These are phyloP conservation scores for Alces alces DNA, from an alignment of 2,113 vertebrate species.

Conservation along the genomic window DNA sequence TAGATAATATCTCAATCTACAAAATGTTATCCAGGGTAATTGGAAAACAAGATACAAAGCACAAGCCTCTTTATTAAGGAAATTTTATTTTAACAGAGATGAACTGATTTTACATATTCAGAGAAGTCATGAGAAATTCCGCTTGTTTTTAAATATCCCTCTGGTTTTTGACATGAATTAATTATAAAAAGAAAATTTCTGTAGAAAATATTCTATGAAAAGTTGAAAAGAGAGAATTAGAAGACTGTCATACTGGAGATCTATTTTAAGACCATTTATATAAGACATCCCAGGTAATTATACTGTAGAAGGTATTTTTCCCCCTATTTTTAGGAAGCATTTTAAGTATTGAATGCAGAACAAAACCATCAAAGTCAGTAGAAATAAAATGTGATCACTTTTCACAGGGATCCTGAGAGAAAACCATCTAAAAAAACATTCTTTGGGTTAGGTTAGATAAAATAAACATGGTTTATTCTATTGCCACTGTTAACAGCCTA, in stretches of 20 bases:
- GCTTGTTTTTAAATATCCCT: neutral
- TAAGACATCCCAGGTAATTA: conserved; percentile 58
- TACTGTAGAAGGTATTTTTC: conserved; percentile 42
- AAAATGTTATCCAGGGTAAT: neutral
- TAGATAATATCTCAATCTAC: neutral
- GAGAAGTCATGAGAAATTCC: neutral
- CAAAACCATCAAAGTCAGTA: conserved; percentile 47
- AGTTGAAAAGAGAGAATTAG: conserved; percentile 34
- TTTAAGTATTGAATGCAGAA: conserved; percentile 47
- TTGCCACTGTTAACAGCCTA: neutral
- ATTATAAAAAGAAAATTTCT: conserved; percentile 43
- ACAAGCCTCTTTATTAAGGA: neutral
- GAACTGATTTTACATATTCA: neutral
- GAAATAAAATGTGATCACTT: conserved; percentile 37
- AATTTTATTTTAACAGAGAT: neutral
- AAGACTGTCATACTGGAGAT: conserved; percentile 37
- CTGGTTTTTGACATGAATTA: conserved; percentile 41
- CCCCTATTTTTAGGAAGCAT: conserved; percentile 38
- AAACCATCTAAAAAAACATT: neutral
- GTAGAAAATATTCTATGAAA: conserved; percentile 6
- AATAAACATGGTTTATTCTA: neutral
- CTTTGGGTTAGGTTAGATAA: neutral
- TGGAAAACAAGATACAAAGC: neutral
- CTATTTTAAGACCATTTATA: conserved; percentile 65
- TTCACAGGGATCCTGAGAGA: conserved; percentile 16